Base-by-base conservation (phyloP, 2,113 vertebrate species). In the Ameiurus melas region DNA sequence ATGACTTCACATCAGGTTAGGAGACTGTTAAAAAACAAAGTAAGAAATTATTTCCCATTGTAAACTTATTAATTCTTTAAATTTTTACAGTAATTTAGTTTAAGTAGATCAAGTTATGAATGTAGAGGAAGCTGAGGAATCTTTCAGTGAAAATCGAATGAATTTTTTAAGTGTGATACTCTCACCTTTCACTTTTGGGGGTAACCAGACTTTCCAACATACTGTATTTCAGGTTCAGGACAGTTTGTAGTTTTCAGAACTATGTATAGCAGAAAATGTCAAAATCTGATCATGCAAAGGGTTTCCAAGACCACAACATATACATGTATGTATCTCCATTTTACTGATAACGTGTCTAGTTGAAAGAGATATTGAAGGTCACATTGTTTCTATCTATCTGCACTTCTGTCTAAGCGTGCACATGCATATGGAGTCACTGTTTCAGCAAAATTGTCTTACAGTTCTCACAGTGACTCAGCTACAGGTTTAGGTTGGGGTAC, bases 381-480 rank as follows among this genome's bases (percentile, higher is more conserved):
- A 33, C 8, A 33, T 22, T 19, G 2, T 51, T 75, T 75, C 19
- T 62, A 75, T 75, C 6, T 27, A 55, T 43, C 8, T 57, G 64
- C 33, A 53, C 17, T 47, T 33, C 53, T 30, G 25, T 30, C 25
- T 83, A 83, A 30, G 9, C 7, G 4, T 53, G 68, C 73, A 85
- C n/a, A 77, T 10, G 43, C 85, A 83, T 25, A 64, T 86, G 43
- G n/a, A 30, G 17, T 43, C 47, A 43, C 36, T 64, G 20, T 39
- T 64, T 64, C 22, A 57, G 64, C 62, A 36, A 57, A 47, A n/a
- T 53, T n/a, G 39, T 25, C n/a, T 62, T 68, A 64, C 20, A 0
- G 33, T 51, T 87, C 71, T 89, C 77, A 87, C n/a, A 78, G 83
- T 91, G 90, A 87, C 83, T 90, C 85, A 86, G 39, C 81, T 55